Percentiles rank a stretch among this genome's conserved stretches.
Conservation (phyloP, 1,140 invertebrate species). For the Bombus sylvicola region DNA sequence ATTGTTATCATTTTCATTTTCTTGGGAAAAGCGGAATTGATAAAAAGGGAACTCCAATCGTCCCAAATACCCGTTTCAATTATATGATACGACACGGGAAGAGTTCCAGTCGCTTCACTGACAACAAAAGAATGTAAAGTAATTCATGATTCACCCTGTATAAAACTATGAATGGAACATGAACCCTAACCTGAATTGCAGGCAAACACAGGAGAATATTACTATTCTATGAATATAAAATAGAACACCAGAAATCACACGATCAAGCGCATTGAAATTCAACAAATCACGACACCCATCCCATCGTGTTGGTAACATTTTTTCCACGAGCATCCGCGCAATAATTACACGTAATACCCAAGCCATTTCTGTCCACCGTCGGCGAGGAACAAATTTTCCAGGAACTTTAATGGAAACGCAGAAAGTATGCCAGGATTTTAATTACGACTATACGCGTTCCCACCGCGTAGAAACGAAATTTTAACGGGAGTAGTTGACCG, state of each 20-base stretch:
- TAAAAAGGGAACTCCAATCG: too few species aligned
- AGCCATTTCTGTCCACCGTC: not conserved
- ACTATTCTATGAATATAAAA: not conserved
- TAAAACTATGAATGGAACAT: not conserved
- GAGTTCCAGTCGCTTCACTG: not conserved
- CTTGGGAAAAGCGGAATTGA: too few species aligned
- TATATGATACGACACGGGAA: not conserved
- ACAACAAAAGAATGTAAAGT: not conserved
- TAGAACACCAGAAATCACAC: not conserved
- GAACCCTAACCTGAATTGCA: not conserved
- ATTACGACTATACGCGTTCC: constrained; percentile 28
- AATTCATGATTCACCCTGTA: not conserved
- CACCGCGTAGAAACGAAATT: constrained; percentile 26
- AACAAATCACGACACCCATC: not conserved
- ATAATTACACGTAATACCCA: constrained; percentile 31
- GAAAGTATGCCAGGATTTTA: constrained; percentile 55
- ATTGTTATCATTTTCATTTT: too few species aligned
- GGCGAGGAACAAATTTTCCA: constrained; percentile 27
- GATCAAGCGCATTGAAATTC: not conserved
- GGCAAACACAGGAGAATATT: not conserved
- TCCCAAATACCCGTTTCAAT: not conserved
- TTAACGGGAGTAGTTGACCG: not conserved
- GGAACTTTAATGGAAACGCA: constrained; percentile 50
- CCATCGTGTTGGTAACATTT: not conserved
- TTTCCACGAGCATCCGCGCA: not conserved